A percentile compares a stretch with the other conserved stretches of the same genome.
Evolutionary conservation across 2,113 vertebrate species (phyloP).

Genomic region (Nycticryphes semicollaris): DNA sequence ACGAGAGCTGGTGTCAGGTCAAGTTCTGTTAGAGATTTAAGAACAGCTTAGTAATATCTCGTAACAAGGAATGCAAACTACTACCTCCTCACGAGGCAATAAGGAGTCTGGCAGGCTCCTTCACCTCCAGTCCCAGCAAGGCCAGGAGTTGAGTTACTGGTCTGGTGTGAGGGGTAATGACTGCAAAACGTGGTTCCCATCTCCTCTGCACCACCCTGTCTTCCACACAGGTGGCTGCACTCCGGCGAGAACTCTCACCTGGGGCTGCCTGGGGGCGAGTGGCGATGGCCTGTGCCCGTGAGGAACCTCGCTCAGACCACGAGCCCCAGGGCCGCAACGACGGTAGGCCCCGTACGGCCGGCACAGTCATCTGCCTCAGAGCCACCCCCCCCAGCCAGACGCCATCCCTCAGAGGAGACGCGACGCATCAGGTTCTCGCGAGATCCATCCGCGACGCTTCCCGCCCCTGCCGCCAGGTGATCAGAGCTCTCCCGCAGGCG

Average conservation of each 20-base stretch:
- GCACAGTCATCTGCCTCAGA: too few species aligned
- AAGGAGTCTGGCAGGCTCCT: accelerated
- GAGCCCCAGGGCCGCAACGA: too few species aligned
- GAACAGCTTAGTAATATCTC: not conserved
- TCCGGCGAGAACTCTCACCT: accelerated
- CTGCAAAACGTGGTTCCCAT: accelerated
- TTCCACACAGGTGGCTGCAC: not conserved
- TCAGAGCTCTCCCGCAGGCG: too few species aligned
- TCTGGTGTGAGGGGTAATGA: accelerated
- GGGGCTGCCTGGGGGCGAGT: not conserved
- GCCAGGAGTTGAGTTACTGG: accelerated
- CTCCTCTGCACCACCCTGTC: accelerated
- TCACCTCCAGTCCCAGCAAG: accelerated
- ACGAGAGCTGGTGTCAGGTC: accelerated
- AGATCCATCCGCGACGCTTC: not conserved
- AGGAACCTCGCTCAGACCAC: accelerated
- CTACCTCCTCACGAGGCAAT: accelerated
- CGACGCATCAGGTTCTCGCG: not conserved
- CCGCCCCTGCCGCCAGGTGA: too few species aligned
- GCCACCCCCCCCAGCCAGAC: too few species aligned
- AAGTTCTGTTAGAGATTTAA: too few species aligned
- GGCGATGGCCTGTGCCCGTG: too few species aligned
- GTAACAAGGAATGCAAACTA: accelerated
- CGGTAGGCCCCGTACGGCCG: not conserved
- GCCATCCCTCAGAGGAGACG: too few species aligned